Evolutionary conservation across 2,888 invertebrate species (phyloP), one percentile per base, ranked within the genome.

Genomic region (Drosophila prolongata): DNA sequence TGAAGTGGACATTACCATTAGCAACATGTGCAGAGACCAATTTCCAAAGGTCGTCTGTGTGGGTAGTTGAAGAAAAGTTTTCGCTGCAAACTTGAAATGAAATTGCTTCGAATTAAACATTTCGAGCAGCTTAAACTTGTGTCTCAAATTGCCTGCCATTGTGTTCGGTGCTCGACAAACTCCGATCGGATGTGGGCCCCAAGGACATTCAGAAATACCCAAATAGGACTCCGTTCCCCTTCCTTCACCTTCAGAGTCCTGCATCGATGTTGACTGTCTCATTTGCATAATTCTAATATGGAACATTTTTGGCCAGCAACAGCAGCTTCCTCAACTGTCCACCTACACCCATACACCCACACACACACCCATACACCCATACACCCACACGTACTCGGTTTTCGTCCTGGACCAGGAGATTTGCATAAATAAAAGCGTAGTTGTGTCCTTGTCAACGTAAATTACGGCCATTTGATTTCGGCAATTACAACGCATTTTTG

Each of bases 251-350:
- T 16, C 16, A 59, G 42, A 43, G 37, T 24, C 52, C 58, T 68
- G 56, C 58, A 58, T 69, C 58, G 52, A 52, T 50, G 70, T 60
- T 35, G 54, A 40, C 38, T 49, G 55, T 14, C 73, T 81, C 60
- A 87, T 87, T 87, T 87, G 78, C 86, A 87, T 87, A 87, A 87
- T 87, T 87, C 81, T 77, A 81, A 86, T 87, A 86, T 83, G 86
- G 67, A 76, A 80, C 74, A 82, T 75, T 84, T 86, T 82, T 71
- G 74, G 68, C 67, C 72, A 50, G 30, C 30, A 30, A 30, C 30
- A 30, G 30, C 57, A 54, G 35, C 57, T 54, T 47, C 71, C 52
- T 42, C 58, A 40, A 62, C 42, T 50, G 65, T 65, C 52, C 42
- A 19, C 47, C 54, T 44, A 49, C 47, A 37, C 44, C 24, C 38